Evolutionary conservation across 2,888 invertebrate species (phyloP), one percentile per base, ranked within the genome.

Genomic region (Macaria liturata): DNA sequence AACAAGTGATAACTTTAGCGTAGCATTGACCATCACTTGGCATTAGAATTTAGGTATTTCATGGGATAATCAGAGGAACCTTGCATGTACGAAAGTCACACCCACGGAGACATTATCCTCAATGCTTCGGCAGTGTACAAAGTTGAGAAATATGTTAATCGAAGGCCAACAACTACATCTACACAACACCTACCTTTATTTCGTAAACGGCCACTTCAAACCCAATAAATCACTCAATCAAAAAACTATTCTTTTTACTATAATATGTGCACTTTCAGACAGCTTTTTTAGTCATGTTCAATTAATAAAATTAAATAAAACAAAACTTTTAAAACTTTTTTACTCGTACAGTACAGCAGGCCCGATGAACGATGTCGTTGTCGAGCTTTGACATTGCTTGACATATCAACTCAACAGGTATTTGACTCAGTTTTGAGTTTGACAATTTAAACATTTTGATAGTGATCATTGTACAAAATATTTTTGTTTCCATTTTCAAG

Each of bases 101-200:
- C 87, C 84, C 76, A 85, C 85, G 76, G 72, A 67, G 72, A 76
- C 70, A 74, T 78, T 80, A 78, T 80, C 71, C 70, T 75, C 75
- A 72, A 74, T 75, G 78, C 67, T 80, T 76, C 81, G 83, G 83
- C 69, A 76, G 84, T 67, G 73, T 74, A 72, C 76, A 69, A 81
- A 80, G 83, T 88, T 88, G 79, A 81, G 88, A 88, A 89, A 90
- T 87, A 86, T 78, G 80, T 74, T 72, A 77, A 76, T 76, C 77
- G 89, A 88, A 89, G 89, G 90, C 86, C 88, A 83, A 75, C 84
- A 81, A 85, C 76, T 81, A 75, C 61, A 70, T 75, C 68, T 65
- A 59, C 65, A 69, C 65, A 70, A 66, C 66, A 71, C 75, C 72
- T 78, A 81, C 79, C 74, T 78, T 70, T 64, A 70, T 64, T 61